phyloP scores from a whole-genome alignment of 2,888 invertebrate genomes.

The Lutraria lutraria region DNA sequence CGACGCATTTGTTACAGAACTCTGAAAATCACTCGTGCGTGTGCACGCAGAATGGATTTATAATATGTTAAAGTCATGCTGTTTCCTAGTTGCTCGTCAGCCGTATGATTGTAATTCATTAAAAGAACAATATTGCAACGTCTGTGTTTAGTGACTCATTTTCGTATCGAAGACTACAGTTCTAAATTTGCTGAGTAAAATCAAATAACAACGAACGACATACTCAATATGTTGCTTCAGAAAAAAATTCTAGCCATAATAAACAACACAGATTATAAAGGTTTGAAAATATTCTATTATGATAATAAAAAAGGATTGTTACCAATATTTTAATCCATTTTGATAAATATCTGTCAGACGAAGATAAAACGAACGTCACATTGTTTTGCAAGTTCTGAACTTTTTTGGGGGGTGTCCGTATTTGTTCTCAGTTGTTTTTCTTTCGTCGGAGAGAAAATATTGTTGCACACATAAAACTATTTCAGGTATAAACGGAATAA shows the following conservation, averaged over 20 bases:
- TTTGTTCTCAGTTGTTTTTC: neutral
- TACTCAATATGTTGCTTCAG: neutral
- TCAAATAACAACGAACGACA: neutral
- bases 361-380: too few relatives aligned
- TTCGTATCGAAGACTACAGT: neutral
- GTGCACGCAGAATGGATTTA: neutral
- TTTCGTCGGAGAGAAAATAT: neutral
- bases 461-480: neutral
- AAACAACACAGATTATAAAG: neutral
- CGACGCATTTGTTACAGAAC: constrained; percentile 1
- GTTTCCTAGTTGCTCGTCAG: neutral
- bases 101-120: constrained; percentile 19
- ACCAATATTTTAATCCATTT: too few relatives aligned
- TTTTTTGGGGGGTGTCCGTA: neutral
- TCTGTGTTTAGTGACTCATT: neutral
- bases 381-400: too few relatives aligned
- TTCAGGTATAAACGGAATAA: neutral
- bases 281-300: neutral
- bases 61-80: neutral
- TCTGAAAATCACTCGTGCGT: neutral
- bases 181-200: neutral
- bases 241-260: neutral
- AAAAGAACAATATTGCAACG: constrained; percentile 10
- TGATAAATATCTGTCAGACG: too few relatives aligned
- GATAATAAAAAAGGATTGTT: too few relatives aligned